These are phyloP conservation scores for Caenorhabditis angaria DNA, from an alignment of 2,888 invertebrate species.

Conservation along the genomic window DNA sequence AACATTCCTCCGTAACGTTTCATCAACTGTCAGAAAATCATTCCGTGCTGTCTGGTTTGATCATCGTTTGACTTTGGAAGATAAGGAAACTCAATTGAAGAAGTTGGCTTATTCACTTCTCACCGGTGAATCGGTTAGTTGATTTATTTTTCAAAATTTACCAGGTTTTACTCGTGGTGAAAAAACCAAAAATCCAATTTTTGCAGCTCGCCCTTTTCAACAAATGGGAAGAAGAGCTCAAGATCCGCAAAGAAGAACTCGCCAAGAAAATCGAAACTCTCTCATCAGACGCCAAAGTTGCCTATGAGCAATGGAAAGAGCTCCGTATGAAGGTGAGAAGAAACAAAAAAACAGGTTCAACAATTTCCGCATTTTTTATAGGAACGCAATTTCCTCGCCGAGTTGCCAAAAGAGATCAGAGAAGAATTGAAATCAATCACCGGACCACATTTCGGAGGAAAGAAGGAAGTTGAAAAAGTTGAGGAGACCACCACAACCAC, in stretches of 20 bases:
- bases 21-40: conserved; percentile 54
- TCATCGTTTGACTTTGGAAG: conserved; percentile 59
- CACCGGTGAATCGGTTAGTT: conserved; percentile 61
- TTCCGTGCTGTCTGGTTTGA: conserved; percentile 69
- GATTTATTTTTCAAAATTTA: not conserved
- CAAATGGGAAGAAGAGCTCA: conserved; percentile 67
- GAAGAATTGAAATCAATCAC: conserved; percentile 61
- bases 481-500: conserved; percentile 27
- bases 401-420: conserved; percentile 62
- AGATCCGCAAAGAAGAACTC: conserved; percentile 59
- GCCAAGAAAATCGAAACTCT: conserved; percentile 57
- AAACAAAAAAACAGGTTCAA: not conserved
- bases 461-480: not conserved
- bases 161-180: no score
- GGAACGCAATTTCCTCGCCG: conserved; percentile 62
- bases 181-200: no score
- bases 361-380: conserved; percentile 17
- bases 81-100: conserved; percentile 64
- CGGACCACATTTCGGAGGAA: conserved; percentile 12
- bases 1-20: conserved; percentile 62
- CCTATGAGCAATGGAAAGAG: conserved; percentile 66
- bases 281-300: conserved; percentile 63
- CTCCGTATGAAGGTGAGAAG: conserved; percentile 59
- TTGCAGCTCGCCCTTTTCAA: conserved; percentile 66
- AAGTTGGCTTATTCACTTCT: conserved; percentile 66